phyloP scores from a whole-genome alignment of 2,888 invertebrate species.

The Oxyteleia sp. region DNA sequence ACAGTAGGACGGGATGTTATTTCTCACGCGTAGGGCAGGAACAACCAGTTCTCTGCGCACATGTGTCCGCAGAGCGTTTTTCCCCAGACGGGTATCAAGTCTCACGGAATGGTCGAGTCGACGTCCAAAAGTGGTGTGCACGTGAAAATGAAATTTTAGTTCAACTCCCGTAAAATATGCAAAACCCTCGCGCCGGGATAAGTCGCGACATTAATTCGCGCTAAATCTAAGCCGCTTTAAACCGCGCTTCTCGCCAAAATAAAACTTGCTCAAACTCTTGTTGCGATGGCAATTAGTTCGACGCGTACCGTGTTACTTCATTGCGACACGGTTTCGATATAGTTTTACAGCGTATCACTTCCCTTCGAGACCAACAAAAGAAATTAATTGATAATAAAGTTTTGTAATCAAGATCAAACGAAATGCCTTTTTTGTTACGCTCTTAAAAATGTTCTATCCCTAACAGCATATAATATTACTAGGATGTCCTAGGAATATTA shows the following conservation, averaged over 20 bases:
- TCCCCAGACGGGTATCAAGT: constrained; percentile 29
- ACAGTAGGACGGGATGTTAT: constrained; percentile 29
- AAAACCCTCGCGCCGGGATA: constrained; percentile 16
- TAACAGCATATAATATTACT: too few species aligned
- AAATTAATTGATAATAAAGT: too few species aligned
- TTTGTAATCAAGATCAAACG: too few species aligned
- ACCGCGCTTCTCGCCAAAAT: neutral
- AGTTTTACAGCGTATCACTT: constrained; percentile 22
- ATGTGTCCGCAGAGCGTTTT: constrained; percentile 34
- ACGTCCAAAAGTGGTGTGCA: constrained; percentile 1
- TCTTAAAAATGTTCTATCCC: too few species aligned
- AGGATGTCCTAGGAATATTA: too few species aligned
- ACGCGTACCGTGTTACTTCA: constrained; percentile 9
- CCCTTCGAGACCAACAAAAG: too few species aligned
- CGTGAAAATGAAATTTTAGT: constrained; percentile 13
- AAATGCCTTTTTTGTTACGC: too few species aligned
- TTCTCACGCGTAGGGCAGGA: constrained; percentile 30
- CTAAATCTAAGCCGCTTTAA: neutral
- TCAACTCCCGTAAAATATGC: constrained; percentile 17
- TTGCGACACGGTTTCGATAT: constrained; percentile 14
- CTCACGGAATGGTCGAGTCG: constrained; percentile 12
- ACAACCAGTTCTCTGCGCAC: constrained; percentile 28
- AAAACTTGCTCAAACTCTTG: neutral
- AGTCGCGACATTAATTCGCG: constrained; percentile 6
- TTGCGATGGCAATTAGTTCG: constrained; percentile 9